Conservation (phyloP, 2,888 invertebrate genomes). For the Chloromyia formosa region DNA sequence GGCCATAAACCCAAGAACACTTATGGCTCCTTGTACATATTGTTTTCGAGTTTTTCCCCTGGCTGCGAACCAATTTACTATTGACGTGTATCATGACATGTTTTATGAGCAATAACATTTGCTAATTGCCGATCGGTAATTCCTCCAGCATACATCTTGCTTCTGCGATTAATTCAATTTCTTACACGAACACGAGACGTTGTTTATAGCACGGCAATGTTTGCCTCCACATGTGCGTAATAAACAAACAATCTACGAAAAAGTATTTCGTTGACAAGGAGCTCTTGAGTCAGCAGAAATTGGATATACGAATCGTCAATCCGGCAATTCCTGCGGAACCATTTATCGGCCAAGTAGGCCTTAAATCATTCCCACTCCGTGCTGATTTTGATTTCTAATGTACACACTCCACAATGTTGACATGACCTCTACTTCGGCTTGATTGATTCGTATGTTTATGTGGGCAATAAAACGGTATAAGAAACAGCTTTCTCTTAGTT, state of each 20-base stretch:
- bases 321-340: not conserved
- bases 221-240: not conserved
- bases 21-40: no score
- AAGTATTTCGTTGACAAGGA: not conserved
- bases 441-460: slow-evolving; percentile 20
- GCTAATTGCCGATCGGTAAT: slow-evolving; percentile 11
- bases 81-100: no score
- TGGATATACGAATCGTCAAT: not conserved
- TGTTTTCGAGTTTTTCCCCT: no score
- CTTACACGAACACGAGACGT: not conserved
- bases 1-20: no score
- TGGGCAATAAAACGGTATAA: slow-evolving; percentile 8
- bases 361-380: slow-evolving; percentile 15
- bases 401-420: not conserved
- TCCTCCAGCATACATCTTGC: not conserved
- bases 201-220: not conserved
- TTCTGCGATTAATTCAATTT: not conserved
- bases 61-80: no score
- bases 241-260: slow-evolving; percentile 7
- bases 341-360: not conserved
- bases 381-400: slow-evolving; percentile 17
- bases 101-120: slow-evolving; percentile 20
- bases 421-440: not conserved
- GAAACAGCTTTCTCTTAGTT: not conserved
- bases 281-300: not conserved